Evolutionary conservation across 1,140 invertebrate species (phyloP).

Genomic region (Leptinotarsa texana): DNA sequence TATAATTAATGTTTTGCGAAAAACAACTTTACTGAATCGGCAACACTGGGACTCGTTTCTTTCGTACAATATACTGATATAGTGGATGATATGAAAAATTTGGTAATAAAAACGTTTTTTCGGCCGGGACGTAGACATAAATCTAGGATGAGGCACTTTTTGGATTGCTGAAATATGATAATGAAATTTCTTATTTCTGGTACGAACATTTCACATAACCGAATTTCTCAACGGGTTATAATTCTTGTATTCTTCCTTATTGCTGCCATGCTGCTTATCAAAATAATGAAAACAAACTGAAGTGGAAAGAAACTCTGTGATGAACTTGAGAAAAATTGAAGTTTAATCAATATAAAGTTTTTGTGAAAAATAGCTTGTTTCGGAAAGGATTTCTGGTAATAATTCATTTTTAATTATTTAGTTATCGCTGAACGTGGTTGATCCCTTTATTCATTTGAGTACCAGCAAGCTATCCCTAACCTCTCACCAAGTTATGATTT

Average conservation of each 20-base stretch:
- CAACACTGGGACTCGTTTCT: neutral
- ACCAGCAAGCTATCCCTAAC: no score
- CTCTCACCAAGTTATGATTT: no score
- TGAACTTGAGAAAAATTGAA: neutral
- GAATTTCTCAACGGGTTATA: neutral
- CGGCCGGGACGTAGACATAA: neutral
- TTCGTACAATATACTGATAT: neutral
- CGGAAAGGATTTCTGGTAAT: no score
- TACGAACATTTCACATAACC: neutral
- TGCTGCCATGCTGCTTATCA: neutral
- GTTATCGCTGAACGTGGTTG: no score
- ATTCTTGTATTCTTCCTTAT: neutral
- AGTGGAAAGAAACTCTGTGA: neutral
- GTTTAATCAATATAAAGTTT: no score
- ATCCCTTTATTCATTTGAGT: no score
- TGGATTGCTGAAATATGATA: neutral
- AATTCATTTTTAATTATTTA: no score
- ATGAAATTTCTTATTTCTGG: neutral
- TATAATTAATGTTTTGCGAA: no score
- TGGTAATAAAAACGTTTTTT: conserved; percentile 12
- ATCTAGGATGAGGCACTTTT: neutral
- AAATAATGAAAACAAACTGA: neutral
- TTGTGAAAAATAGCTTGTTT: no score
- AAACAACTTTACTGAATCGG: no score
- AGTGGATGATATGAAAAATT: conserved; percentile 12